phyloP scores from a whole-genome alignment of 1,140 invertebrate genomes.

The Papilio aristodemus region DNA sequence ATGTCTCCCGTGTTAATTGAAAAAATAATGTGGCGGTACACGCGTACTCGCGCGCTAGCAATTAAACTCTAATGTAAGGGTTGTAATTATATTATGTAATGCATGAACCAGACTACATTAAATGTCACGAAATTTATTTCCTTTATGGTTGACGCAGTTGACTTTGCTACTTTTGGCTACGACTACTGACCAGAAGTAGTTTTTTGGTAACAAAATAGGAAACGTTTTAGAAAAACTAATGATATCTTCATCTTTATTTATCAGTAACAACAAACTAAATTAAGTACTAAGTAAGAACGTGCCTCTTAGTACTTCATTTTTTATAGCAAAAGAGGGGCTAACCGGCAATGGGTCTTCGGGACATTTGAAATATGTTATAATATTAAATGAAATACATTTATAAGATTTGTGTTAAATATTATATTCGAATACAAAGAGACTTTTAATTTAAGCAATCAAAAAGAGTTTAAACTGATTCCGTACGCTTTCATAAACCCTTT shows the following conservation, averaged over 20 bases:
- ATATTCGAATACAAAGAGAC: not conserved
- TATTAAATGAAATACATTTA: not conserved
- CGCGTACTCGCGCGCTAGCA: not conserved
- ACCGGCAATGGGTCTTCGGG: no score
- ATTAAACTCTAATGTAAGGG: conserved; percentile 20
- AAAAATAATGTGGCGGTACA: conserved; percentile 23
- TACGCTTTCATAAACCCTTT: conserved; percentile 25
- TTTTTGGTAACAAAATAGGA: not conserved
- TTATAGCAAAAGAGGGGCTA: no score
- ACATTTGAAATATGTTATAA: not conserved
- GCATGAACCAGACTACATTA: not conserved
- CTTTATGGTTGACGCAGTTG: not conserved
- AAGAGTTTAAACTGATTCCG: conserved; percentile 23
- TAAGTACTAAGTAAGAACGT: no score
- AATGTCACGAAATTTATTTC: conserved; percentile 6
- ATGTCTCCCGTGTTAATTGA: conserved; percentile 21
- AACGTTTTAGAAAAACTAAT: no score
- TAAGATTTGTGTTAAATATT: not conserved
- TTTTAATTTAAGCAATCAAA: conserved; percentile 16
- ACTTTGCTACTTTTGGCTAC: not conserved
- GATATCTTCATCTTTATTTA: no score
- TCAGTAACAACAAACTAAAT: no score
- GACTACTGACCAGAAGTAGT: not conserved
- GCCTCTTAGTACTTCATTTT: no score
- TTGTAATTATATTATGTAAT: conserved; percentile 17